phyloP scores from a whole-genome alignment of 1,140 invertebrate species.

The Melitaea cinxia region DNA sequence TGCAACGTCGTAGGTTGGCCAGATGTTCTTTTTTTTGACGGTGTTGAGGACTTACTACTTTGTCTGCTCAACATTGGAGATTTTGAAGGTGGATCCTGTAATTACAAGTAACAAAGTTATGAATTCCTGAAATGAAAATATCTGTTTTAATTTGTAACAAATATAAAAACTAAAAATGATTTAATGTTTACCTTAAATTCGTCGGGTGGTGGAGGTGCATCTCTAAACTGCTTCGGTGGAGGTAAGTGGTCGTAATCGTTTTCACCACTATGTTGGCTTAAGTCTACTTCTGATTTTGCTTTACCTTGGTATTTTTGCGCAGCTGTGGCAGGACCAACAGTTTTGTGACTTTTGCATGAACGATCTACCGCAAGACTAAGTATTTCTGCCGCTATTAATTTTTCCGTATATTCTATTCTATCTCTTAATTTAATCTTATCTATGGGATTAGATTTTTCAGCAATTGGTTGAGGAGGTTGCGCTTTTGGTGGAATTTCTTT shows the following conservation, averaged over 20 bases:
- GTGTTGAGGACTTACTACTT: constrained; percentile 73
- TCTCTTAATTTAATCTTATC: constrained; percentile 73
- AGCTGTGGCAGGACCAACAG: constrained; percentile 42
- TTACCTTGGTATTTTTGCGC: constrained; percentile 75
- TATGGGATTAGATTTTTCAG: constrained; percentile 59
- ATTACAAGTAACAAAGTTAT: neutral
- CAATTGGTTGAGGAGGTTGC: constrained; percentile 31
- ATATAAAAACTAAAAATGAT: neutral
- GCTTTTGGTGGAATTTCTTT: constrained; percentile 74
- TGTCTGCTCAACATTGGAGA: constrained; percentile 66
- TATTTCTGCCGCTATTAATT: constrained; percentile 78
- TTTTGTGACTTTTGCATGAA: constrained; percentile 66
- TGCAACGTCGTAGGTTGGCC: constrained; percentile 77
- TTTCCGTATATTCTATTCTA: constrained; percentile 79
- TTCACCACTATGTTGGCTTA: constrained; percentile 80
- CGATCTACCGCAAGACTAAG: constrained; percentile 76
- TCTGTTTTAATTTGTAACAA: neutral
- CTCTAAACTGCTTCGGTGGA: constrained; percentile 92
- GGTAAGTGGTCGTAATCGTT: constrained; percentile 90
- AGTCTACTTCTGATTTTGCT: constrained; percentile 82
- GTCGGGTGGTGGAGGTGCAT: constrained; percentile 88
- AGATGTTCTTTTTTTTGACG: constrained; percentile 64
- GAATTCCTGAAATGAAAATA: neutral
- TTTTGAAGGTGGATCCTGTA: constrained; percentile 75
- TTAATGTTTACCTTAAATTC: constrained; percentile 82